These are phyloP conservation scores for Ophiodon elongatus DNA, from an alignment of 2,113 vertebrate genomes.

Conservation along the genomic window DNA sequence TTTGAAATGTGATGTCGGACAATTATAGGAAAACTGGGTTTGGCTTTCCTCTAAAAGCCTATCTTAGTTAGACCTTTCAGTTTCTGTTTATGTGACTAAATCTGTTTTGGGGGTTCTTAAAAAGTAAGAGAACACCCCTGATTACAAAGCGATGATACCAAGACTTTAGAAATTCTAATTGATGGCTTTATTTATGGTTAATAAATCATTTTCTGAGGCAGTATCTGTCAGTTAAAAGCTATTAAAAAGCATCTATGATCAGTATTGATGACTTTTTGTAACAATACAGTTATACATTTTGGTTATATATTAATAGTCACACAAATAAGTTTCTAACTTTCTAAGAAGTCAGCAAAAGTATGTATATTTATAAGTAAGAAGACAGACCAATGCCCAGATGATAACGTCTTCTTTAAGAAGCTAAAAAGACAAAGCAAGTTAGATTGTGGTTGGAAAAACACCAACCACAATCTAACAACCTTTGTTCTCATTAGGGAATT, in stretches of 20 bases:
- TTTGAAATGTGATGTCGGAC: slow-evolving; percentile 52
- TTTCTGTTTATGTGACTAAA: background rate
- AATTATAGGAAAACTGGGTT: slow-evolving; percentile 45
- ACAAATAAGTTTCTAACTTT: background rate
- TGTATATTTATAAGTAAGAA: background rate
- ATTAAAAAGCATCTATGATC: background rate
- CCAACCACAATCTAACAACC: background rate
- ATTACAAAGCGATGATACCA: background rate
- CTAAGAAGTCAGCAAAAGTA: slow-evolving; percentile 3
- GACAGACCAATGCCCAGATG: no score
- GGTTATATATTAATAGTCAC: background rate
- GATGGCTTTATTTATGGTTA: background rate
- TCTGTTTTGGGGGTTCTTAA: background rate
- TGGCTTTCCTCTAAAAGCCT: background rate
- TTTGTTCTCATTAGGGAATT: background rate
- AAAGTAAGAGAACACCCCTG: background rate
- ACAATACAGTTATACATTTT: background rate
- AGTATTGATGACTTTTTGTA: background rate
- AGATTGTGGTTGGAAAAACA: no score
- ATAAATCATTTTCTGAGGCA: background rate
- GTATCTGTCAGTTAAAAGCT: background rate
- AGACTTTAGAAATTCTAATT: background rate
- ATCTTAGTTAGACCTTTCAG: background rate
- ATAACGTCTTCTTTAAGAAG: background rate
- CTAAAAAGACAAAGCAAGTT: background rate